Conservation (phyloP, 2,113 vertebrate species). For the Meles meles region DNA sequence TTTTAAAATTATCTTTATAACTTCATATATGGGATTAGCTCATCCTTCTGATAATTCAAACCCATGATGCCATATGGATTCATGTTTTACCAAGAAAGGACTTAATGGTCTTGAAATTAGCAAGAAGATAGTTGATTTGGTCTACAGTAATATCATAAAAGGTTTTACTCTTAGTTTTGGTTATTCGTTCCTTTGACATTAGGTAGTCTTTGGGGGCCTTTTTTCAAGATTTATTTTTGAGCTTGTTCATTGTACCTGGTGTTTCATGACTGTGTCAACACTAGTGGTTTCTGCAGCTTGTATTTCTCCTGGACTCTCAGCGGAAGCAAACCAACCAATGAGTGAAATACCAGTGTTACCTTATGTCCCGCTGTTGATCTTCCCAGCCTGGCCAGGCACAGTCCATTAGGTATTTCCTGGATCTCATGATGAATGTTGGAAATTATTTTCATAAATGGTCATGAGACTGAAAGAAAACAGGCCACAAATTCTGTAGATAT, state of each 20-base stretch:
- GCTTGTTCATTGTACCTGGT: constrained; percentile 81
- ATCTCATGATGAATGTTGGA: constrained; percentile 84
- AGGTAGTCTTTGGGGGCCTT: constrained; percentile 83
- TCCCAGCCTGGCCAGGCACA: constrained; percentile 62
- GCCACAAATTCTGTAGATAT: neutral
- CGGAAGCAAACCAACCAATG: constrained; percentile 82
- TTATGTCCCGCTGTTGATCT: constrained; percentile 81
- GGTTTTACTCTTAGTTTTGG: constrained; percentile 77
- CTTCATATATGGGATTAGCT: constrained; percentile 84
- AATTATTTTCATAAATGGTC: constrained; percentile 82
- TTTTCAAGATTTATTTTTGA: constrained; percentile 81
- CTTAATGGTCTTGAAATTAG: constrained; percentile 80
- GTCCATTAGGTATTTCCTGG: constrained; percentile 68
- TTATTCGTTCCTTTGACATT: constrained; percentile 81
- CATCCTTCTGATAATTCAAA: constrained; percentile 87
- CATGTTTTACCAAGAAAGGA: constrained; percentile 87
- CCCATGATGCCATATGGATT: constrained; percentile 83
- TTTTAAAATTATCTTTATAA: constrained; percentile 86
- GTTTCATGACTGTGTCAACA: constrained; percentile 83
- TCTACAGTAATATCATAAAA: constrained; percentile 77
- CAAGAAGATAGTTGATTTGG: constrained; percentile 79
- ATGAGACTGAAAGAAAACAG: neutral
- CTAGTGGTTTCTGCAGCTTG: constrained; percentile 69
- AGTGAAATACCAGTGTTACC: constrained; percentile 78
- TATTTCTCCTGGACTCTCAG: constrained; percentile 73